A percentile compares a stretch with the other conserved stretches of the same genome.
Conservation (phyloP, 35 echinoderm and acorn worm species). For the Chiridota heheva region DNA sequence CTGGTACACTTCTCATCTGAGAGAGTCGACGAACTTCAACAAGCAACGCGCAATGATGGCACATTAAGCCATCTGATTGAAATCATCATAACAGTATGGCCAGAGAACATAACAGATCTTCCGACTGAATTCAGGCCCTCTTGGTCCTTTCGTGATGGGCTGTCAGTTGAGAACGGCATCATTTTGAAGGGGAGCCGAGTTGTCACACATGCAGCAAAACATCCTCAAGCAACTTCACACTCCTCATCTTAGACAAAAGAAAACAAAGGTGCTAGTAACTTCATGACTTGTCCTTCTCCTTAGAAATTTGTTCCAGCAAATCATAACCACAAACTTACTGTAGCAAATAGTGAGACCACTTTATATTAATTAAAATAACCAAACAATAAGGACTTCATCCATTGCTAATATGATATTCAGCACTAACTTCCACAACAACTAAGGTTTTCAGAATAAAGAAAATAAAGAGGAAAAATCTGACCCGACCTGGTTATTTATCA, state of each 20-base stretch:
- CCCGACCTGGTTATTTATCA: too few species aligned
- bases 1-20: constrained; percentile 12
- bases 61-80: constrained; percentile 5
- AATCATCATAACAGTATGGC: constrained; percentile 37
- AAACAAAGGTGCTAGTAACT: constrained; percentile 43
- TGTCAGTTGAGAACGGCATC: constrained; percentile 28
- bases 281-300: too few species aligned
- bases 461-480: too few species aligned
- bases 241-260: constrained; percentile 27
- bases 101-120: constrained; percentile 22
- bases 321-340: too few species aligned
- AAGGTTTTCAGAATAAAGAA: too few species aligned
- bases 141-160: constrained; percentile 26
- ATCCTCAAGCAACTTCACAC: constrained; percentile 44
- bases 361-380: too few species aligned
- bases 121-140: constrained; percentile 29
- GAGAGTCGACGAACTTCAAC: not conserved
- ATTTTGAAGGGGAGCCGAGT: constrained; percentile 25
- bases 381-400: too few species aligned
- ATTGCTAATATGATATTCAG: too few species aligned
- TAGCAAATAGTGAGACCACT: too few species aligned
- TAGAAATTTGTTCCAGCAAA: too few species aligned
- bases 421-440: too few species aligned
- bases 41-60: not conserved
- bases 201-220: constrained; percentile 18